Base-by-base conservation (phyloP, 1,140 invertebrate species). In the Aphelenchoides besseyi region DNA sequence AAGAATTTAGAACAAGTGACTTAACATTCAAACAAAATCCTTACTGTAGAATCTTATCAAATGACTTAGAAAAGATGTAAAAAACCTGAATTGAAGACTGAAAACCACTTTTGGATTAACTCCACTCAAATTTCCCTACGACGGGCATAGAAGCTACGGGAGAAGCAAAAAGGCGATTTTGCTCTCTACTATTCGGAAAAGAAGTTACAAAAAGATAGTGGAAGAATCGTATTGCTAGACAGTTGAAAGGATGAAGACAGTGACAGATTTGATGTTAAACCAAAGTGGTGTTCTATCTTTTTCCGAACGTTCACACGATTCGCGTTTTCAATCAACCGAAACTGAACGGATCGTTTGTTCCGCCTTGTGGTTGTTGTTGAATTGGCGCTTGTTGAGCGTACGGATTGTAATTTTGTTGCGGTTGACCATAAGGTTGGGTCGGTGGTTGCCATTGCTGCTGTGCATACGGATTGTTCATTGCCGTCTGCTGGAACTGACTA, bases 321-420 rank as follows among this genome's bases (percentile, higher is more conserved):
- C n/a, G n/a, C n/a, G 41, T 48, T 23, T 12, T 48, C 12, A 23
- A 48, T 61, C 30, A 61, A 2, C 16, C 16, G 59, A 61, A 61
- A 26, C 16, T 18, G 59, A 61, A 61, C n/a, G 59, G 59, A 36
- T 61, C 59, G 16, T 61, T 61, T n/a, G 59, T 36, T 36, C 0
- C 8, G 30, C 16, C 16, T 66, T 66, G 63, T 53, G 63, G 63
- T 29, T 1, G 32, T 33, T 66, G 63, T 12, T 12, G 23, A 32
- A 12, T 16, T 16, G 63, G 26, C 12, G 8, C 63, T 59, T 2
- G 29, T n/a, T n/a, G 16, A 30, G 29, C 55, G 3, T 41, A 41
- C 5, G 37, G 37, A 41, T 41, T 41, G 55, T 59, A 18, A 28
- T 5, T 23, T 5, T 5, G 55, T 23, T 5, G 55, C n/a, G 5